Evolutionary conservation across 1,140 invertebrate genomes (phyloP), one percentile per base, ranked within the genome.

Genomic region (Holcopasites calliopsidis): DNA sequence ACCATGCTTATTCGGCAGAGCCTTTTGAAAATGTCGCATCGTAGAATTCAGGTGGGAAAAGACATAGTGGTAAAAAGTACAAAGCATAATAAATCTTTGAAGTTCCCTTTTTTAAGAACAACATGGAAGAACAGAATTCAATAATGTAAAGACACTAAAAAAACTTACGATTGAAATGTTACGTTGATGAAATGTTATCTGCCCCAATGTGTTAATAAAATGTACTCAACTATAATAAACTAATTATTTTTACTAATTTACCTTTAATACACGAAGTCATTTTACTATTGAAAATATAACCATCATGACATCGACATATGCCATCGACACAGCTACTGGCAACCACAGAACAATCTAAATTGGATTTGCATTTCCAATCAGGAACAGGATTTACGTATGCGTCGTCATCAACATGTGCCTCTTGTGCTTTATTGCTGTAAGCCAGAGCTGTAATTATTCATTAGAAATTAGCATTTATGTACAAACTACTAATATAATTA

Each of bases 261-360:
- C 80, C 75, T 82, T 40, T 47, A 28, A 88, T 18, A n/a, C 87
- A 88, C 0, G 60, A 10, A 4, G 85, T 88, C 54, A 84, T 55
- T 8, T 55, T 52, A 38, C 69, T 49, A 42, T 85, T 80, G 28
- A 54, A 73, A 44, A 84, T 57, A 40, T 78, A 80, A n/a, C 60
- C 82, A 42, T 49, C 0, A 0, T 47, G 21, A 40, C 86, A 88
- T 8, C 74, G 57, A 50, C 84, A 88, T n/a, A 28, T 35, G 5
- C 16, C 0, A 31, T 83, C 49, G 6, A 47, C 26, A 50, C 87
- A 88, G 11, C 1, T 8, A 38, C 62, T 85, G 1, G 21, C 26
- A 3, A 0, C 16, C 2, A 49, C 55, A 6, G 57, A 68, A 23
- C 78, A 86, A 21, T 83, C 78, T n/a, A n/a, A 10, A 47, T 73